These are phyloP conservation scores for Paracentrotus lividus DNA, from an alignment of 53 echinoderm and acorn worm genomes.

Conservation along the genomic window DNA sequence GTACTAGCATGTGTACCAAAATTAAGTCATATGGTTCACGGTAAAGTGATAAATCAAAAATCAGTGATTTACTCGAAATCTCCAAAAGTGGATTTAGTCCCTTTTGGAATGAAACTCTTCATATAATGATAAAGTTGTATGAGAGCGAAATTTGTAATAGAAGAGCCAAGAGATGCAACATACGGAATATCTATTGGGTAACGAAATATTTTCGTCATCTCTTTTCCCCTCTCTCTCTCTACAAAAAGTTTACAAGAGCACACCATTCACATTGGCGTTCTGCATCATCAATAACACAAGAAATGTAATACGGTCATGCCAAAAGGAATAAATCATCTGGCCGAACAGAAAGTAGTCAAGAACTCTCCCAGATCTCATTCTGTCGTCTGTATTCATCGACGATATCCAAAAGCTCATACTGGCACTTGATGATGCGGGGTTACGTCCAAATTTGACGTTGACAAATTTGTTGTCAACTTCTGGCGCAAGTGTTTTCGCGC, in stretches of 20 bases:
- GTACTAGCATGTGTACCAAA: too few species aligned
- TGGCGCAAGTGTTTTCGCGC: constrained; percentile 62
- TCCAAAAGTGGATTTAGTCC: too few species aligned
- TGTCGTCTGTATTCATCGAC: not conserved
- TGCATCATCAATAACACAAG: constrained; percentile 29
- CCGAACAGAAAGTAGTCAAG: constrained; percentile 43
- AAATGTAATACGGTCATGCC: constrained; percentile 24
- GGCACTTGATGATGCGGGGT: constrained; percentile 56
- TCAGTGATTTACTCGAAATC: too few species aligned
- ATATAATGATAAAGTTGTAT: too few species aligned
- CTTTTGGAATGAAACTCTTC: too few species aligned
- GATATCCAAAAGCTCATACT: constrained; percentile 44
- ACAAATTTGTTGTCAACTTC: constrained; percentile 69
- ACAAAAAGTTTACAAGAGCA: not conserved
- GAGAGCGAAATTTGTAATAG: too few species aligned
- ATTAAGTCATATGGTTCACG: too few species aligned
- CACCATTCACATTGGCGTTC: not conserved
- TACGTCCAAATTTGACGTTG: constrained; percentile 61
- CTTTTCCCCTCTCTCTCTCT: too few species aligned
- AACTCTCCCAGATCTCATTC: constrained; percentile 49
- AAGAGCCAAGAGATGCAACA: too few species aligned
- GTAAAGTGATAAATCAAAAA: too few species aligned
- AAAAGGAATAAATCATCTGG: not conserved
- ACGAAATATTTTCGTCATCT: not conserved
- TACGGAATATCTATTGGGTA: too few species aligned